These are phyloP conservation scores for Ctenopoma kingsleyae DNA, from an alignment of 2,797 vertebrate genomes.

Conservation along the genomic window DNA sequence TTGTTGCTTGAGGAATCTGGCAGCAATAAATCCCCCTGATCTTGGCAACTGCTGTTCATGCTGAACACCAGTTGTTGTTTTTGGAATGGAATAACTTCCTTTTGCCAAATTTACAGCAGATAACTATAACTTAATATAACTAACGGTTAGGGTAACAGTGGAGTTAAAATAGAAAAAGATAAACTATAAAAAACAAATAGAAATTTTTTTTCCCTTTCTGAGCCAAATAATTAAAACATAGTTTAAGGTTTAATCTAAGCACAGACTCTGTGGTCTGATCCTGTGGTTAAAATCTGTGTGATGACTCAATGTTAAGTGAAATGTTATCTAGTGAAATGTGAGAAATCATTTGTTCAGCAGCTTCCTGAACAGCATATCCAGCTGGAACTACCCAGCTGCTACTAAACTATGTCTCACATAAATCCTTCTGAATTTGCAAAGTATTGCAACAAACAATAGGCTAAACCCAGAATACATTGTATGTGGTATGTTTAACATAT, in stretches of 20 bases:
- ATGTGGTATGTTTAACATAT: conserved; percentile 17
- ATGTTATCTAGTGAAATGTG: conserved; percentile 59
- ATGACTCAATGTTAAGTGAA: conserved; percentile 37
- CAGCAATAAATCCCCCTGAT: conserved; percentile 68
- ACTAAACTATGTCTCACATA: conserved; percentile 39
- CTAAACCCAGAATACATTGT: background rate
- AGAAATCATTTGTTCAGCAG: conserved; percentile 66
- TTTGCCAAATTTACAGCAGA: conserved; percentile 65
- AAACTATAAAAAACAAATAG: conserved; percentile 13
- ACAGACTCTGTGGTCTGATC: background rate
- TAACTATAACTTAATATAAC: conserved; percentile 47
- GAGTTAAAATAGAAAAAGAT: conserved; percentile 32
- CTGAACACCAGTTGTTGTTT: conserved; percentile 81
- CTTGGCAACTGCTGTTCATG: conserved; percentile 74
- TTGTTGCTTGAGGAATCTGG: conserved; percentile 76
- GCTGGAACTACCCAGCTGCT: conserved; percentile 71
- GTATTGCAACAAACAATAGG: conserved; percentile 42
- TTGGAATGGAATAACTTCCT: conserved; percentile 68
- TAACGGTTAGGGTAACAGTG: conserved; percentile 11
- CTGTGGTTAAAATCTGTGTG: conserved; percentile 25
- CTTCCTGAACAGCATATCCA: conserved; percentile 65
- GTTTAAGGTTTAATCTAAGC: background rate
- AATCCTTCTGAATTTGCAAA: conserved; percentile 55
- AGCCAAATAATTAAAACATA: background rate
- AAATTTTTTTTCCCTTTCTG: background rate